A percentile compares a stretch with the other conserved stretches of the same genome.
Conservation (phyloP, 1,140 invertebrate genomes). For the Mercenaria mercenaria region DNA sequence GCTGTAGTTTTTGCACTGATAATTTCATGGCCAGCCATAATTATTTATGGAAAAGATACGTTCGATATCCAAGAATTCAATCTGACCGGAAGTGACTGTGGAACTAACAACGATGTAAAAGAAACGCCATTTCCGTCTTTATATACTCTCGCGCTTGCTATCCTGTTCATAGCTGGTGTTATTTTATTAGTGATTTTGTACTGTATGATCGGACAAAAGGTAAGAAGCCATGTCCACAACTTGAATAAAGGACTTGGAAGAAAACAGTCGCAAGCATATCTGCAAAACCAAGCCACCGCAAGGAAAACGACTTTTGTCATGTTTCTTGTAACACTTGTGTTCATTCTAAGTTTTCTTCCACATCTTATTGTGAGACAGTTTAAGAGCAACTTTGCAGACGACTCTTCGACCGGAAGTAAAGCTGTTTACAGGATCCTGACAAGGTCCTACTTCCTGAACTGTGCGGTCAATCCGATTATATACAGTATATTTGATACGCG, state of each 20-base stretch:
- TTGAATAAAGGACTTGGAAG: neutral
- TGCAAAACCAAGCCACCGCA: neutral
- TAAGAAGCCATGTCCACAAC: neutral
- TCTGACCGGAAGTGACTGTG: slow-evolving; percentile 38
- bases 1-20: neutral
- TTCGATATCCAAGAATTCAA: neutral
- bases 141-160: neutral
- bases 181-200: neutral
- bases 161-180: slow-evolving; percentile 24
- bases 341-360: slow-evolving; percentile 45
- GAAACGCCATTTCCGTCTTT: slow-evolving; percentile 1
- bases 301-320: slow-evolving; percentile 36
- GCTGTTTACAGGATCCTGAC: slow-evolving; percentile 12
- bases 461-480: slow-evolving; percentile 44
- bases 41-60: slow-evolving; percentile 35
- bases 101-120: slow-evolving; percentile 10
- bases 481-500: slow-evolving; percentile 44
- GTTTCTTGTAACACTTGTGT: slow-evolving; percentile 38
- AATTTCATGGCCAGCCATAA: neutral
- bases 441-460: slow-evolving; percentile 53
- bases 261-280: neutral
- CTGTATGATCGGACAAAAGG: neutral
- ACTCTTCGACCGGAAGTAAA: neutral
- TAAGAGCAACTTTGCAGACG: neutral
- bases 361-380: slow-evolving; percentile 21